A percentile compares a stretch with the other conserved stretches of the same genome.
These are phyloP conservation scores for Chlorodrepanis virens DNA, from an alignment of 2,113 vertebrate genomes.

Conservation along the genomic window DNA sequence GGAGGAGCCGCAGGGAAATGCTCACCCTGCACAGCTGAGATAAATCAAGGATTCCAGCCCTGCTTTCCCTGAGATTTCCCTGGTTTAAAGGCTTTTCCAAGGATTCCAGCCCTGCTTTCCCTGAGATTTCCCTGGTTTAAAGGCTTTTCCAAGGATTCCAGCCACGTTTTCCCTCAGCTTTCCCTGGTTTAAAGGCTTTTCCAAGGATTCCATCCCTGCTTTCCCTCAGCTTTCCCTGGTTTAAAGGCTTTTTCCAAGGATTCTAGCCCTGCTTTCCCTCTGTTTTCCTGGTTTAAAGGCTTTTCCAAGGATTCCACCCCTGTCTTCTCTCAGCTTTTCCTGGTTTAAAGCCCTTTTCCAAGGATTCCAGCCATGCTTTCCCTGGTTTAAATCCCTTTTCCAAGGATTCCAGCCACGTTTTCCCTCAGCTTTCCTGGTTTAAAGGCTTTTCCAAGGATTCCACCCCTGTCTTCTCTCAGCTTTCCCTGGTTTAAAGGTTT, in stretches of 20 bases:
- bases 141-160: too few species aligned
- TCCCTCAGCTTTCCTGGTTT: background rate
- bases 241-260: too few species aligned
- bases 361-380: background rate
- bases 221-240: too few species aligned
- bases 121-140: background rate
- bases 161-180: background rate
- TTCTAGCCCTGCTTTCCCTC: too few species aligned
- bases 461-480: rapidly evolving
- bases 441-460: background rate
- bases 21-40: background rate
- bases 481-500: background rate
- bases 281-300: background rate
- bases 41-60: background rate
- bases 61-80: background rate
- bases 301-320: background rate
- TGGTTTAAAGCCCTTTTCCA: background rate
- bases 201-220: too few species aligned
- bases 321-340: background rate
- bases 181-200: too few species aligned
- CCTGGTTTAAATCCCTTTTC: rapidly evolving
- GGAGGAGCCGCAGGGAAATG: background rate
- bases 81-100: too few species aligned
- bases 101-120: too few species aligned
- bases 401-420: rapidly evolving